These are phyloP conservation scores for Chroicocephalus ridibundus DNA, from an alignment of 2,113 vertebrate species.

Conservation along the genomic window DNA sequence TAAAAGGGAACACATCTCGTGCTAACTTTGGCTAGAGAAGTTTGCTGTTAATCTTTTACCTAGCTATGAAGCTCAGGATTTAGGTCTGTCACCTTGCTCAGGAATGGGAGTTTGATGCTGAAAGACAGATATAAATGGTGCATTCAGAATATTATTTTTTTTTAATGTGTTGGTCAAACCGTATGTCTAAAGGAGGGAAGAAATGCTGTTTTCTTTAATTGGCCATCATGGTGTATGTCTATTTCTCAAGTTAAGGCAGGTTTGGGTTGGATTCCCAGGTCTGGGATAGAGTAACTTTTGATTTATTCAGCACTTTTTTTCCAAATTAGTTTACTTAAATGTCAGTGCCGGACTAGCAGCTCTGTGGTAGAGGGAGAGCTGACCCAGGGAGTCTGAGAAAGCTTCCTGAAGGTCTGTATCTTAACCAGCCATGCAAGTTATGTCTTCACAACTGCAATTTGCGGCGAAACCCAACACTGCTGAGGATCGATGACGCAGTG, in stretches of 20 bases:
- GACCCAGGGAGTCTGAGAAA: not conserved
- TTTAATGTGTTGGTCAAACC: not conserved
- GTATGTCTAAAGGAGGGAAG: not conserved
- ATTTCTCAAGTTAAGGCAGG: not conserved
- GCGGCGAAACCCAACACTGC: not conserved
- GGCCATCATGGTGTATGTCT: not conserved
- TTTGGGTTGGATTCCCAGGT: not conserved
- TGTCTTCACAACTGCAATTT: not conserved
- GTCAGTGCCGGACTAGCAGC: not conserved
- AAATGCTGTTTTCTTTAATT: not conserved
- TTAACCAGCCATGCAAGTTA: not conserved
- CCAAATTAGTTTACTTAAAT: not conserved
- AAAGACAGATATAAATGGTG: not conserved
- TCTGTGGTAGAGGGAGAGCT: not conserved
- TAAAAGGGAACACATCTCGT: not conserved
- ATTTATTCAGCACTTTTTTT: not conserved
- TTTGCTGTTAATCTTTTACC: not conserved
- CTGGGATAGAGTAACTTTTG: not conserved
- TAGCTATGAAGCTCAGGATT: not conserved
- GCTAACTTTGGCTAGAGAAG: not conserved
- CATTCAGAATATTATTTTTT: not conserved
- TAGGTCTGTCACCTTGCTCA: not conserved
- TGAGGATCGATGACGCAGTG: rapidly evolving
- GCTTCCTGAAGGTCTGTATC: not conserved
- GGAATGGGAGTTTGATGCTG: not conserved